Base-by-base conservation (phyloP, 2,797 vertebrate species). In the Sardinella longiceps region DNA sequence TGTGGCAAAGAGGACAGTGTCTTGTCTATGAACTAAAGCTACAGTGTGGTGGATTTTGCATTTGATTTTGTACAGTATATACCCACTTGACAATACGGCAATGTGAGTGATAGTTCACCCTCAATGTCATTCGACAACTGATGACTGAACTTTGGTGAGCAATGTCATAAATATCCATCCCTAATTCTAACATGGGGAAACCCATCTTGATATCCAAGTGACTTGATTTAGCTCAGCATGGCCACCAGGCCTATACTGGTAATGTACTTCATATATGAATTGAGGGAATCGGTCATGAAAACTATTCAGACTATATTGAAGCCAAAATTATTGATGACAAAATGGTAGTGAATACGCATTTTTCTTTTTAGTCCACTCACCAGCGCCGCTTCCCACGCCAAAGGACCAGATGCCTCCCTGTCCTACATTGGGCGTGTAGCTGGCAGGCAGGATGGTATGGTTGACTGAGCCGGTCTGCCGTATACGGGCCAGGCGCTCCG, bases 391-490 rank as follows among this genome's bases (percentile, higher is more conserved):
- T 88, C 98, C 98, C 6, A 99, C 98, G 3, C 98, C 98, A 33
- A 99, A 99, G 39, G 98, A 99, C 98, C 98, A 99, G 90, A 99
- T 99, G 89, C 98, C 98, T 80, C 98, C 97, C 87, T 99, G 98
- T 84, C 98, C 98, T 20, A 99, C 98, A 0, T 98, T 97, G 46
- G 98, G 96, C 0, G 98, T 97, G 92, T 99, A 99, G 94, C 96
- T 98, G 94, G 96, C 98, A 89, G 97, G 97, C 88, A 99, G 90
- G 30, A 98, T 96, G 0, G 98, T 95, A 2, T 97, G 97, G 56
- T 98, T 96, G 84, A 98, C 96, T 0, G 97, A 96, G 74, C 98
- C 98, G 5, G 98, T 98, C 95, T 99, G 98, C 33, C 98, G 95
- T 91, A 99, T 99, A 28, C 98, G 93, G 60, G 98, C 98, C 84